phyloP scores from a whole-genome alignment of 2,113 vertebrate genomes.

The Xiphorhynchus elegans region DNA sequence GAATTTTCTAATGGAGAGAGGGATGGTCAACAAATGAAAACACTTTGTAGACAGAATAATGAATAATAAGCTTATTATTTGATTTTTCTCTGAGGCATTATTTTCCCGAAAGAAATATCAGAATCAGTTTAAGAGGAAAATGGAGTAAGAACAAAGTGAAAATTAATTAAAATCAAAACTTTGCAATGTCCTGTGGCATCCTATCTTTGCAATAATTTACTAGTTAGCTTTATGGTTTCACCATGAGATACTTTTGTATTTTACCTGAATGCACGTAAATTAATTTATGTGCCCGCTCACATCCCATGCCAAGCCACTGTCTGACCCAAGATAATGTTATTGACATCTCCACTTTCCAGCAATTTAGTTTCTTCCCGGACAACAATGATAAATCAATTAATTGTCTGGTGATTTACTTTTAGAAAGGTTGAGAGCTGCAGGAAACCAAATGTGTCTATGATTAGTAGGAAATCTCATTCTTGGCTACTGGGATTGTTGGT shows the following conservation, averaged over 20 bases:
- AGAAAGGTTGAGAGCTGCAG: constrained; percentile 8
- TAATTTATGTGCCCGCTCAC: neutral
- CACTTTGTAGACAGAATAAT: neutral
- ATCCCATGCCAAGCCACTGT: neutral
- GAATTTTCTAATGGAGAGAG: neutral
- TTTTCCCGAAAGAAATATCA: neutral
- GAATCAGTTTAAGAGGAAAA: neutral
- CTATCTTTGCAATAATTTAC: neutral
- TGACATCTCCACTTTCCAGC: constrained; percentile 32
- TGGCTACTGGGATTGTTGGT: neutral
- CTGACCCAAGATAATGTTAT: constrained; percentile 20
- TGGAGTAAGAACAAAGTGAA: neutral
- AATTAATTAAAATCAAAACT: neutral
- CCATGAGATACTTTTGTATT: neutral
- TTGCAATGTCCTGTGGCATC: neutral
- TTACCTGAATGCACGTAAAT: neutral
- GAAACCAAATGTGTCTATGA: neutral
- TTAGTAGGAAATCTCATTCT: neutral
- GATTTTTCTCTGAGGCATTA: neutral
- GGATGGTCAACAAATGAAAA: neutral
- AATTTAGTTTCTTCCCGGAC: neutral
- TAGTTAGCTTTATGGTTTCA: neutral
- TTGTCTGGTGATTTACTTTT: neutral
- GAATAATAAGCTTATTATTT: neutral
- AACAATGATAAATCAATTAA: constrained; percentile 51